phyloP scores from a whole-genome alignment of 2,888 invertebrate genomes.

The Luperina nickerlii region DNA sequence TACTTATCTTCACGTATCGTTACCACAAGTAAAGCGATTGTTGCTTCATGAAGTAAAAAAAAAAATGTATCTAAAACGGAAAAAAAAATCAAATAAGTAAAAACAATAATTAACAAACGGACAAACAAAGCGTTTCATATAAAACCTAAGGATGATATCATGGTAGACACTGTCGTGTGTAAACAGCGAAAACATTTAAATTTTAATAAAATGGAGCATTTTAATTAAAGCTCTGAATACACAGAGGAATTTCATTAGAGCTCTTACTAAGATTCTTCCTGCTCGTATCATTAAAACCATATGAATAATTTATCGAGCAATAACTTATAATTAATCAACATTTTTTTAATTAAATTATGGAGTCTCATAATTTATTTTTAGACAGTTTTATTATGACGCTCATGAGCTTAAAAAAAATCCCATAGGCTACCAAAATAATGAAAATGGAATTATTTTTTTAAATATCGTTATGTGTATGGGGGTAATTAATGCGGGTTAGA shows the following conservation, averaged over 20 bases:
- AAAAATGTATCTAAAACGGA: not conserved
- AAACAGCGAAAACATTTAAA: not conserved
- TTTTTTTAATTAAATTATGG: not conserved
- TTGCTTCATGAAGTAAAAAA: not conserved
- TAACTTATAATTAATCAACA: not conserved
- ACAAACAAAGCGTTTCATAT: not conserved
- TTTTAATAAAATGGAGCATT: not conserved
- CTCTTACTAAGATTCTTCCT: slow-evolving; percentile 6
- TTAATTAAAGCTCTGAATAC: slow-evolving; percentile 23
- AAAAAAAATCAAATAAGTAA: too few relatives aligned
- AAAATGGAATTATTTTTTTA: too few relatives aligned
- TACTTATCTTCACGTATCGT: too few relatives aligned
- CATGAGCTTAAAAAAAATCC: not conserved
- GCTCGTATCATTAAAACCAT: not conserved
- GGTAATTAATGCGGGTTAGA: not conserved
- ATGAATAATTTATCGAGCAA: slow-evolving; percentile 11
- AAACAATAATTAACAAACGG: not conserved
- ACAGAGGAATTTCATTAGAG: slow-evolving; percentile 41
- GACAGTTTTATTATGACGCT: not conserved
- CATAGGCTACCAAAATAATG: not conserved
- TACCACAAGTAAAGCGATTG: not conserved
- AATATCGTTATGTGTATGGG: too few relatives aligned
- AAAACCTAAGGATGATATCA: not conserved
- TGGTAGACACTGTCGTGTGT: not conserved
- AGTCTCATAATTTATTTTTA: not conserved